These are phyloP conservation scores for Sigmodon hispidus DNA, from an alignment of 2,113 vertebrate species.

Conservation along the genomic window DNA sequence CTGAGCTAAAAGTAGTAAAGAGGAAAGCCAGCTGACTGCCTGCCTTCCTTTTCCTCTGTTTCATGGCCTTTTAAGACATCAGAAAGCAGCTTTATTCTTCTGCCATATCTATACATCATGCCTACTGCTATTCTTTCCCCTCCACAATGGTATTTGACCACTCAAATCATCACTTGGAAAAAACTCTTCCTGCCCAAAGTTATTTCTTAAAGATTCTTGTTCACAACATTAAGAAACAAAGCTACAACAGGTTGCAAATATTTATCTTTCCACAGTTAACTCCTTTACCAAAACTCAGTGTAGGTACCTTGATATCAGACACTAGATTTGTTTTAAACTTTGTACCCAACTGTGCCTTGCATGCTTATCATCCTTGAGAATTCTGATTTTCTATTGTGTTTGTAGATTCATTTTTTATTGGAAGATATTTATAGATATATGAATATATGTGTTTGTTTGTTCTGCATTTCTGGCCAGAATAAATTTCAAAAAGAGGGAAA, in stretches of 20 bases:
- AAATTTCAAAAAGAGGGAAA: background rate
- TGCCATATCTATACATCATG: too few species aligned
- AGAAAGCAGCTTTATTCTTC: background rate
- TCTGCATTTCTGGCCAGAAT: background rate
- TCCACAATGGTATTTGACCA: accelerated
- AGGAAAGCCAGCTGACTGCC: background rate
- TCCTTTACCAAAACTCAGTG: background rate
- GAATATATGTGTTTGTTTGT: background rate
- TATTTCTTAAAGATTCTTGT: background rate
- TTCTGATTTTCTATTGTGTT: background rate
- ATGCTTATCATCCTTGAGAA: background rate
- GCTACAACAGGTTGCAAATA: too few species aligned
- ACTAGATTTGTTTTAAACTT: too few species aligned
- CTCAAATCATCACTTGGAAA: too few species aligned
- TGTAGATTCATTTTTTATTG: background rate
- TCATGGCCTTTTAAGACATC: background rate
- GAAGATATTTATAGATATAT: background rate
- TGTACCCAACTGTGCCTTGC: background rate
- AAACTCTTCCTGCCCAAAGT: background rate
- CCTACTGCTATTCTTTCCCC: background rate
- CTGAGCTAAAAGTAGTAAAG: background rate
- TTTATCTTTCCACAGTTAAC: background rate
- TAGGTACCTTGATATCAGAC: background rate
- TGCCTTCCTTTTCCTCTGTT: background rate
- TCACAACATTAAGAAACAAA: background rate